Conservation (phyloP, 2,888 invertebrate genomes). For the Dermolepida albohirtum region DNA sequence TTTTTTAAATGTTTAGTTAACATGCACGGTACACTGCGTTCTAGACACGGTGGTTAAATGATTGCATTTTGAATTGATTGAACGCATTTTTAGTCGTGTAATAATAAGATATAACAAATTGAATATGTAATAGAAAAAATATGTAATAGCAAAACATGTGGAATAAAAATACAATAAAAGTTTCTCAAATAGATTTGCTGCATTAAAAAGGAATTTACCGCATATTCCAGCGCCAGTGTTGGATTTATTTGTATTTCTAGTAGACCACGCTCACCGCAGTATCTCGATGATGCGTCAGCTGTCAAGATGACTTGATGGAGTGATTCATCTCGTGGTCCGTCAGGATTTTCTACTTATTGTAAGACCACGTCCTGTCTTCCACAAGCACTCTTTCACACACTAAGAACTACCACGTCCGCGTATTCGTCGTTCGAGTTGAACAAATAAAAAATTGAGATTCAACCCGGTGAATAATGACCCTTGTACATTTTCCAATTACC, state of each 20-base stretch:
- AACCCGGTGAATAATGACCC: no score
- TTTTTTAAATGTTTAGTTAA: no score
- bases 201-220: background rate
- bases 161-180: no score
- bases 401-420: constrained; percentile 9
- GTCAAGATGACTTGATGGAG: constrained; percentile 50
- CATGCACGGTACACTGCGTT: no score
- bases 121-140: no score
- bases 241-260: constrained; percentile 24
- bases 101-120: no score
- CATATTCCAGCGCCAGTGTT: background rate
- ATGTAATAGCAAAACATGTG: no score
- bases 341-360: constrained; percentile 38
- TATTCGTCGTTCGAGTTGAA: background rate
- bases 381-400: background rate
- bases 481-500: no score
- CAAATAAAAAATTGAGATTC: background rate
- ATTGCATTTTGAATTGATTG: no score
- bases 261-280: constrained; percentile 19
- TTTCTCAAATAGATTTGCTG: no score
- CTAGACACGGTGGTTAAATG: no score
- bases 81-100: no score
- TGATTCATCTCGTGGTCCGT: constrained; percentile 49
- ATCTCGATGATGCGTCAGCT: constrained; percentile 41
- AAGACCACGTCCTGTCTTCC: constrained; percentile 5